phyloP scores from a whole-genome alignment of 23 tunicate species.

The Pegea sp. region DNA sequence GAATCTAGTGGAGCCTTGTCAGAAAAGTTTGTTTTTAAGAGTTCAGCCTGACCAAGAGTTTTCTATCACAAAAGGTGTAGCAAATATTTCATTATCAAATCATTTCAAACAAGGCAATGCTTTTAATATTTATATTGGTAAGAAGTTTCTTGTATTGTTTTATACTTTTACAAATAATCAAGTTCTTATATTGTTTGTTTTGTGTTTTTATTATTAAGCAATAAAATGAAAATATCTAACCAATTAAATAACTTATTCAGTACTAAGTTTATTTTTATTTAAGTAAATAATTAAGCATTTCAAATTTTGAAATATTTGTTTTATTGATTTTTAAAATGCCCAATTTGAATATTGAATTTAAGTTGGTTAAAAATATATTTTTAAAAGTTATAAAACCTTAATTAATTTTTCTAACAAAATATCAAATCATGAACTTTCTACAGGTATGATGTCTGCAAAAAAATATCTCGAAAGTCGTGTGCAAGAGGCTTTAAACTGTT shows the following conservation, averaged over 20 bases:
- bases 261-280: too few species aligned
- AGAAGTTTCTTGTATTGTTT: too few species aligned
- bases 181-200: too few species aligned
- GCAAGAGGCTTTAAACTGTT: slow-evolving; percentile 58
- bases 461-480: slow-evolving; percentile 43
- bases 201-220: too few species aligned
- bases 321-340: too few species aligned
- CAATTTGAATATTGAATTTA: too few species aligned
- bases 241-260: too few species aligned
- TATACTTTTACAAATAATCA: neutral
- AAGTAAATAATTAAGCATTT: too few species aligned
- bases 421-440: neutral
- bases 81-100: neutral
- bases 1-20: neutral
- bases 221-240: too few species aligned
- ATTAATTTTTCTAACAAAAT: neutral
- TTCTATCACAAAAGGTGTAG: neutral
- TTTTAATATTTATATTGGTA: neutral
- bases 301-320: too few species aligned
- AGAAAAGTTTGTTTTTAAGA: neutral
- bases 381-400: too few species aligned
- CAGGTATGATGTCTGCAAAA: slow-evolving; percentile 93
- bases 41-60: neutral
- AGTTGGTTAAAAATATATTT: too few species aligned
- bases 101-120: neutral